These are phyloP conservation scores for Tichodroma muraria DNA, from an alignment of 2,113 vertebrate species.

Conservation along the genomic window DNA sequence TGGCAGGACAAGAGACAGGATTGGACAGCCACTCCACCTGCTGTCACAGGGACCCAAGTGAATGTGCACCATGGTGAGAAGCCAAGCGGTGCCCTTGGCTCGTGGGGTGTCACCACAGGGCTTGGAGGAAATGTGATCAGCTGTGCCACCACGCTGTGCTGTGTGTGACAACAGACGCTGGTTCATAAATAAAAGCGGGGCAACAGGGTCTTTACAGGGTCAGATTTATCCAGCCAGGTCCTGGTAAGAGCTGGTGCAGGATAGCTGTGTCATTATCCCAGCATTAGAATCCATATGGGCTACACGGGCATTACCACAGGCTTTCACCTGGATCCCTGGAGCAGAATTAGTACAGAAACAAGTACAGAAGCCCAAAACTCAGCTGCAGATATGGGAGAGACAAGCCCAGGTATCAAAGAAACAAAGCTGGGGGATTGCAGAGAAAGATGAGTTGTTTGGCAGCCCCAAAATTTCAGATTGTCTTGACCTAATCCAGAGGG, in stretches of 20 bases:
- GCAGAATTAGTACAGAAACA: neutral
- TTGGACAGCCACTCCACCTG: neutral
- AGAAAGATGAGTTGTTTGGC: neutral
- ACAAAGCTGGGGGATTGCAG: neutral
- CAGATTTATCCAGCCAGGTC: neutral
- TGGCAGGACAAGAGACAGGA: neutral
- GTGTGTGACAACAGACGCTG: neutral
- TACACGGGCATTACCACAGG: no score
- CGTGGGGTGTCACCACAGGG: neutral
- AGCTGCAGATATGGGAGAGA: neutral
- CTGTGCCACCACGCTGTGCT: neutral
- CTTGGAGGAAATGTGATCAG: neutral
- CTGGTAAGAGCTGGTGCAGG: neutral
- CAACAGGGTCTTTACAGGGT: neutral
- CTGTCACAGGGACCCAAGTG: rapidly evolving
- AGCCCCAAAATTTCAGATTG: neutral
- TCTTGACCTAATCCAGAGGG: neutral
- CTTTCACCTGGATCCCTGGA: neutral
- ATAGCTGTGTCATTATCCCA: neutral
- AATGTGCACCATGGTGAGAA: neutral
- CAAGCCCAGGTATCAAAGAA: neutral
- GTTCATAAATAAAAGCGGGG: neutral
- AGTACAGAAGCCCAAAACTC: neutral
- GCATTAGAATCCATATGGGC: neutral
- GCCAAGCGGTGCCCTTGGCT: neutral